Evolutionary conservation across 2,888 invertebrate genomes (phyloP).

Genomic region (Oscheius sp.): DNA sequence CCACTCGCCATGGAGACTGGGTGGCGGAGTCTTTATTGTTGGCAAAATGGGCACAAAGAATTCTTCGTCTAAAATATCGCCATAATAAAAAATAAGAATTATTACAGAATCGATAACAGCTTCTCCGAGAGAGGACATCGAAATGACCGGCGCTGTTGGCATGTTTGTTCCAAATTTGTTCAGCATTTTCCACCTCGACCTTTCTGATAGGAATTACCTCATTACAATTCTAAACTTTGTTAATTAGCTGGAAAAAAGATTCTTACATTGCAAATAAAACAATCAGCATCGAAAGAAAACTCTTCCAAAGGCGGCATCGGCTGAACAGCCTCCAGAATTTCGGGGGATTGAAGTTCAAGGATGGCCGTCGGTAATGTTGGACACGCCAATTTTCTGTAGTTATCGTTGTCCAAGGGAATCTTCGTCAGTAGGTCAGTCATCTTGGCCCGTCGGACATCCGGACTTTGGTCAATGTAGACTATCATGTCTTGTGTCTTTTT

Average conservation of each 20-base stretch:
- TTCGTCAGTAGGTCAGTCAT: constrained; percentile 13
- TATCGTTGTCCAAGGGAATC: constrained; percentile 26
- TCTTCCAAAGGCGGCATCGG: constrained; percentile 8
- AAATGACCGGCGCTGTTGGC: constrained; percentile 26
- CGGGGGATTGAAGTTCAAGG: neutral
- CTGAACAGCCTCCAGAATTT: constrained; percentile 13
- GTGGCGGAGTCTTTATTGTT: constrained; percentile 15
- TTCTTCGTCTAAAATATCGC: constrained; percentile 31
- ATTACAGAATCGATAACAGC: constrained; percentile 35
- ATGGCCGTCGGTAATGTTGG: neutral
- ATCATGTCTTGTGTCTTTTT: constrained; percentile 21
- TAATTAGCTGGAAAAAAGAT: neutral
- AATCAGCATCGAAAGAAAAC: constrained; percentile 6
- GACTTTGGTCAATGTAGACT: neutral
- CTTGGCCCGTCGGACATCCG: neutral
- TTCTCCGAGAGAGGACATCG: constrained; percentile 26
- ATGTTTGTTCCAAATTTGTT: constrained; percentile 40
- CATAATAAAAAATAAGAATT: neutral
- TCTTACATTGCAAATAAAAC: constrained; percentile 33
- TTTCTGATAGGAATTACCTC: constrained; percentile 12
- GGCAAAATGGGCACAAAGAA: constrained; percentile 41
- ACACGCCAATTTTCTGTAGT: neutral
- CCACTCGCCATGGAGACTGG: constrained; percentile 28
- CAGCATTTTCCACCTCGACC: neutral
- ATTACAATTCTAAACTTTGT: constrained; percentile 7